Evolutionary conservation across 2,113 vertebrate species (phyloP), one percentile per base, ranked within the genome.

Genomic region (Erythrocercus mccallii): DNA sequence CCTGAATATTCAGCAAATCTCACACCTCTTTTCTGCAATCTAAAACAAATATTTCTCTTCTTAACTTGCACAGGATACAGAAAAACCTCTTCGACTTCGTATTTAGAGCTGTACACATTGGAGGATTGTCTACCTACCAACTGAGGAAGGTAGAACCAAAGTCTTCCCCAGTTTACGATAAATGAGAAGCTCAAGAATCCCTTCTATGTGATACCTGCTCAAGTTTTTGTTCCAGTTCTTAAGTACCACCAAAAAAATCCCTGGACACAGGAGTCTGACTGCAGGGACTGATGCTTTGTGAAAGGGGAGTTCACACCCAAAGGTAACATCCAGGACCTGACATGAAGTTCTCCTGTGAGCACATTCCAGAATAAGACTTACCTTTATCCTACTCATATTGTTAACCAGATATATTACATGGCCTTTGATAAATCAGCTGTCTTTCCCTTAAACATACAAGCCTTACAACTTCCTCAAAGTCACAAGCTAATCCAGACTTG

Each of bases 331-430:
- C 27, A 84, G 76, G 10, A 35, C 14, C 27, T 68, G 76, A 15
- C 4, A 9, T 0, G 0, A 83, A 3, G 7, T 12, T 40, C 37
- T 62, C 17, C 56, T 58, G 4, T n/a, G 12, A 45, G 25, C 9
- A 38, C 18, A 28, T 84, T 70, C 10, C 51, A 78, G 42, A 77
- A 22, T 13, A 69, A 53, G 7, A 10, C 65, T 57, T 61, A 16
- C 20, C 37, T 15, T 53, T 74, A 28, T 40, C 44, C 10, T 24
- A 24, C 8, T n/a, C 3, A 0, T 6, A 5, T 25, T 76, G 2
- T 58, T 73, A 51, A 10, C 14, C 19, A 57, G 7, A 44, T 35
- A 9, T n/a, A 10, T 54, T 48, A 22, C 35, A 28, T 4, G 5
- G 31, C 10, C 9, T 62, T 61, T 40, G 6, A n/a, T 24, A 69